Evolutionary conservation across 2,888 invertebrate species (phyloP), one percentile per base, ranked within the genome.

Genomic region (Periphyllus acericola): DNA sequence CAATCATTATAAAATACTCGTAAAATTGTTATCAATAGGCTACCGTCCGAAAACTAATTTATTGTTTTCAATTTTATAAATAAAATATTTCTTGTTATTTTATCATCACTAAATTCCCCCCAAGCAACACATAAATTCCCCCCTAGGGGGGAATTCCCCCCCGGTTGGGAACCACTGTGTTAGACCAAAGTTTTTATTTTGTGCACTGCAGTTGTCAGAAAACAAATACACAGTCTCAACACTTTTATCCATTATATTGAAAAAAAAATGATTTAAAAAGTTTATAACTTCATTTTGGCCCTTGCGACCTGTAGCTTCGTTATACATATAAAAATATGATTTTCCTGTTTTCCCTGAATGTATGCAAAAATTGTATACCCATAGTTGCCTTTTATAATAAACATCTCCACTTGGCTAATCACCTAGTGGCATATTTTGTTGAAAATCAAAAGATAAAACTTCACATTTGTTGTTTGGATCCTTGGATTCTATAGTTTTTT

Each of bases 361-460:
- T 79, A 89, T 78, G 72, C 89, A 89, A 89, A 90, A 90, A 78
- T 89, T 90, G 34, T 89, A 83, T 32, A 83, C 76, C 88, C 78
- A 90, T 21, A 90, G 72, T 85, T 90, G 90, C 8, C 89, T 82
- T 82, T 89, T 89, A 81, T 90, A 90, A 83, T 90, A 90, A n/a
- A 89, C 89, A 82, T 90, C 90, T 81, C 90, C 90, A 29, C 89
- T 85, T 74, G 90, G 89, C 80, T 90, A 46, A 25, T 89, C 71
- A 36, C 89, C 89, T 14, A 90, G 74, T 19, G 90, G 90, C 25
- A 90, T 80, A 82, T 90, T 90, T 83, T 90, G 90, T 76, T 89
- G 90, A 68, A 90, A 89, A 90, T 90, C 74, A 29, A 29, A 29
- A 29, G 29, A n/a, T 29, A 60, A 21, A 60, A 60, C 60, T 60